Base-by-base conservation (phyloP, 2,888 invertebrate species). In the Cordylochernes scorpioides region DNA sequence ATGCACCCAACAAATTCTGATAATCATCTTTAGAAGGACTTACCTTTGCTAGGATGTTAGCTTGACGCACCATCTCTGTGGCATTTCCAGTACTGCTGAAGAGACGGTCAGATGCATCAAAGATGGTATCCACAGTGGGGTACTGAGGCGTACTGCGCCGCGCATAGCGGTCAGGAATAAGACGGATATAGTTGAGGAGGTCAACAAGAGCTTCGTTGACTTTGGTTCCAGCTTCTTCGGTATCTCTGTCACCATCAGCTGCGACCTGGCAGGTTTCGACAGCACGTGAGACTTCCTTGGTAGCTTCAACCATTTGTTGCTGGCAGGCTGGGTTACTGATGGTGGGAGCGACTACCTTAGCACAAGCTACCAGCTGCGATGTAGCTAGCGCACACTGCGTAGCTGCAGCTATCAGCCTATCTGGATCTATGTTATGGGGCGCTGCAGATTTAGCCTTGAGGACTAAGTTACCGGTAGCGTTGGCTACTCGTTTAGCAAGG, bases 351-450 rank as follows among this genome's bases (percentile, higher is more conserved):
- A 64, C 62, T 46, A 69, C 71, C 62, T 91, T 91, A 12, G 94
- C 78, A 48, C 88, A 88, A 0, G 91, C 91, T 0, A 97, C 94
- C 3, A 97, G 62, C 49, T 94, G 91, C 22, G 91, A 91, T 4
- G 97, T 94, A 4, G 91, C 84, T 24, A 94, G 59, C 1, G 97
- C 97, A 52, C 88, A 88, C 51, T 86, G 74, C 0, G 91, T 91
- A 2, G 97, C 97, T 0, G 86, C 78, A 1, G 78, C 75, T 43
- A 99, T 91, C 26, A 94, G 82, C 35, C 44, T 62, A 52, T 78
- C 77, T 39, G 72, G 71, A 45, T 73, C 70, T 43, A 75, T 74
- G 41, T 75, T 75, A 27, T 57, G 57, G 1, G 78, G 75, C 0
- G 94, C 88, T 38, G 94, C 86, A 45, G 78, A 77, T 60, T 94